Evolutionary conservation across 2,888 invertebrate genomes (phyloP).

Genomic region (Lydus trimaculatus): DNA sequence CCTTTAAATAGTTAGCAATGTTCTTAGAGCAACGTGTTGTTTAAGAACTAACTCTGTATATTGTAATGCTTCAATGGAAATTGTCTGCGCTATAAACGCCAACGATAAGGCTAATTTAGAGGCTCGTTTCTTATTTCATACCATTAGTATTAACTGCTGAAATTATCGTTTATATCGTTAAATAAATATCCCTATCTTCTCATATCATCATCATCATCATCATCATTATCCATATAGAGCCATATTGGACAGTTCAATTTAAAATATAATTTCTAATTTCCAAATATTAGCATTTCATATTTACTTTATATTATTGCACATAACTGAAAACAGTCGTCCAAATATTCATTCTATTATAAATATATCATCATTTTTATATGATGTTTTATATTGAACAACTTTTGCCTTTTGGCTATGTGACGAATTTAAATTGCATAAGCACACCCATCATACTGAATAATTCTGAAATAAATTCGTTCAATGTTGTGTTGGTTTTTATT

Average conservation of each 20-base stretch:
- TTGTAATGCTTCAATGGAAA: too few relatives aligned
- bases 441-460: conserved; percentile 55
- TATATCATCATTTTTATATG: conserved; percentile 53
- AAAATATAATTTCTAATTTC: conserved; percentile 58
- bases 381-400: conserved; percentile 50
- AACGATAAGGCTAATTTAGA: too few relatives aligned
- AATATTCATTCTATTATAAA: conserved; percentile 49
- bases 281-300: conserved; percentile 61
- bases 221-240: not conserved
- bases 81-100: too few relatives aligned
- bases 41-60: too few relatives aligned
- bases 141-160: not conserved
- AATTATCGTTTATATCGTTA: not conserved
- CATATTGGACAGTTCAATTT: conserved; percentile 58
- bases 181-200: not conserved
- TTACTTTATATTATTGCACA: conserved; percentile 58
- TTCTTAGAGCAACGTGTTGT: too few relatives aligned
- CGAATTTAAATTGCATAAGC: conserved; percentile 58
- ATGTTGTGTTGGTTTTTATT: conserved; percentile 13
- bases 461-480: conserved; percentile 51
- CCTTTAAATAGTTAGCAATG: too few relatives aligned
- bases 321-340: conserved; percentile 49
- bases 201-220: not conserved
- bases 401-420: conserved; percentile 53
- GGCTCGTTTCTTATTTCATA: too few relatives aligned